phyloP scores from a whole-genome alignment of 1,140 invertebrate genomes.

The Acyrthosiphon pisum region DNA sequence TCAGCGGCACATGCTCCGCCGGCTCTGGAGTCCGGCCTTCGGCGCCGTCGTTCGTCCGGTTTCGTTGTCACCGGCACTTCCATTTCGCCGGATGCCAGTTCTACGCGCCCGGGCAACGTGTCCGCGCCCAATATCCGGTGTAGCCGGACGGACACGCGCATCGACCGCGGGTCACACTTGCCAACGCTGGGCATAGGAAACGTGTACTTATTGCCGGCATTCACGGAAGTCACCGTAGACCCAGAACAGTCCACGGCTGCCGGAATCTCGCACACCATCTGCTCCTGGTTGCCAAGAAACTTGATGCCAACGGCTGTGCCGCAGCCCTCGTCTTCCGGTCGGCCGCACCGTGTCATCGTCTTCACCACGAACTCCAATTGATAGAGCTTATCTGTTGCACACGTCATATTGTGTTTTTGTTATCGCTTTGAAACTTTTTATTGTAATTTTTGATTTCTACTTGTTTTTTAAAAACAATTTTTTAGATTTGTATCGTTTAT shows the following conservation, averaged over 20 bases:
- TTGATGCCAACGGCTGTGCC: not conserved
- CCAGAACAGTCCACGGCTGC: not conserved
- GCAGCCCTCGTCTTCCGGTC: not conserved
- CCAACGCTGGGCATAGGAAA: not conserved
- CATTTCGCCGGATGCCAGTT: not conserved
- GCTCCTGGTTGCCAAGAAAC: not conserved
- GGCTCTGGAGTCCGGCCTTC: too few relatives aligned
- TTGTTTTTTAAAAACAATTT: not conserved
- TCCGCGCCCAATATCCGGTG: not conserved
- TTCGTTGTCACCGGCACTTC: not conserved
- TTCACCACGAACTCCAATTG: not conserved
- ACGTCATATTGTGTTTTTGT: not conserved
- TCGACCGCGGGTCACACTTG: not conserved
- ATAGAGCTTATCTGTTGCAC: not conserved
- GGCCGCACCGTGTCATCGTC: not conserved
- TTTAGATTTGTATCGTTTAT: not conserved
- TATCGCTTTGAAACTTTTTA: not conserved
- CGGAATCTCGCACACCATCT: slow-evolving; percentile 15
- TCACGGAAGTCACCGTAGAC: not conserved
- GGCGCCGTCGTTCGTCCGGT: not conserved
- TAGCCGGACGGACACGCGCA: not conserved
- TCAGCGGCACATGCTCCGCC: not conserved
- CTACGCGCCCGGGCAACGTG: not conserved
- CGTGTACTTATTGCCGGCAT: not conserved
- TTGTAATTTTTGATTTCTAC: not conserved